Conservation (phyloP, 2,888 invertebrate genomes). For the Oxystoma pomonae region DNA sequence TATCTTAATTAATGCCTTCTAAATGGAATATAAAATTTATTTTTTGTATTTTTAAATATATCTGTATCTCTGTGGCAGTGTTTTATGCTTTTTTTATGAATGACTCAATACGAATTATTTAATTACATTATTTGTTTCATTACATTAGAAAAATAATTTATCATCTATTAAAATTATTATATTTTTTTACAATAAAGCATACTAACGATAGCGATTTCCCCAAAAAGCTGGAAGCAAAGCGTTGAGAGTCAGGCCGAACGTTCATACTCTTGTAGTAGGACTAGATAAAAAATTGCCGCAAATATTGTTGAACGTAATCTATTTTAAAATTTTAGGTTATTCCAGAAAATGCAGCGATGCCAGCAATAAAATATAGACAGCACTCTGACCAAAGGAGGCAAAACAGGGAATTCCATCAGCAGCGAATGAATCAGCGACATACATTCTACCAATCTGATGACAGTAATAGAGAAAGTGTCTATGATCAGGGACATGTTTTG, state of each 20-base stretch:
- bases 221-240: not conserved
- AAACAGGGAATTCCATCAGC: constrained; percentile 51
- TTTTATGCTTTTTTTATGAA: too few relatives aligned
- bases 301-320: too few relatives aligned
- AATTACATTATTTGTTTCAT: too few relatives aligned
- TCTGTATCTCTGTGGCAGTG: too few relatives aligned
- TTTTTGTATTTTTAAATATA: too few relatives aligned
- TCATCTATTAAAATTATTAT: too few relatives aligned
- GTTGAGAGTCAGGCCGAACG: not conserved
- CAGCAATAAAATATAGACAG: constrained; percentile 41
- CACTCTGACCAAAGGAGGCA: constrained; percentile 37
- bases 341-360: constrained; percentile 43
- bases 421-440: constrained; percentile 54
- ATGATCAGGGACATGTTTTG: constrained; percentile 42
- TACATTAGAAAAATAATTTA: too few relatives aligned
- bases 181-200: too few relatives aligned
- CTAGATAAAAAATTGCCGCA: too few relatives aligned
- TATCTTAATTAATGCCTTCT: not conserved
- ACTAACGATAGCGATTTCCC: too few relatives aligned
- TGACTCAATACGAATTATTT: too few relatives aligned
- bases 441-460: constrained; percentile 58
- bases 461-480: constrained; percentile 46
- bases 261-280: not conserved
- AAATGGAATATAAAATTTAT: too few relatives aligned
- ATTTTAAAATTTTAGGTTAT: constrained; percentile 40